Conservation (phyloP, 2,113 vertebrate genomes). For the Epinephelus fuscoguttatus region DNA sequence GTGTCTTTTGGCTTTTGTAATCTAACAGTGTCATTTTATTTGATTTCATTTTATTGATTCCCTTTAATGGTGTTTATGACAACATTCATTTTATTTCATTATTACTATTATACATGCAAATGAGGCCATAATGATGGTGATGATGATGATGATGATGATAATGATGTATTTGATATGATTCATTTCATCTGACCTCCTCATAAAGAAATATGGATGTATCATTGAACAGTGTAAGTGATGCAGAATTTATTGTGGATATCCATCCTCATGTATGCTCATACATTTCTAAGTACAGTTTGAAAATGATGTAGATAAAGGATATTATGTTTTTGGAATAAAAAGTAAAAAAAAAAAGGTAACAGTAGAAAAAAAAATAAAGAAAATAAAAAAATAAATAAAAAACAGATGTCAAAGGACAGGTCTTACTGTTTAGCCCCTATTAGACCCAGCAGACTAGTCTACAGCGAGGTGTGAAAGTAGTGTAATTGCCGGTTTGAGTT, state of each 20-base stretch:
- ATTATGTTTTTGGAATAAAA: background rate
- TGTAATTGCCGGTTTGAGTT: constrained; percentile 56
- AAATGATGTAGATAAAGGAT: background rate
- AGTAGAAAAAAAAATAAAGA: too few relatives aligned
- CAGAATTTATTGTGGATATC: background rate
- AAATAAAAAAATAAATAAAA: background rate
- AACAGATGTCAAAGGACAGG: constrained; percentile 6
- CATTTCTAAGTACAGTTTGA: background rate
- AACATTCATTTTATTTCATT: too few relatives aligned
- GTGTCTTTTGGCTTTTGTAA: too few relatives aligned
- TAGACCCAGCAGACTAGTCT: constrained; percentile 49
- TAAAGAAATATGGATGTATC: background rate
- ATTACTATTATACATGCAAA: background rate
- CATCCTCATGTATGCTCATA: background rate
- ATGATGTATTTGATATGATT: background rate
- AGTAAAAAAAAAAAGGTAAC: background rate
- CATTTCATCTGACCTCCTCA: background rate
- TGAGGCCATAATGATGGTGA: background rate
- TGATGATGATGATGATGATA: too few relatives aligned
- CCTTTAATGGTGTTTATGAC: too few relatives aligned
- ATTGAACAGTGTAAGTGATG: background rate
- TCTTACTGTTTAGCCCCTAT: constrained; percentile 43
- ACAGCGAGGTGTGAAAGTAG: constrained; percentile 56
- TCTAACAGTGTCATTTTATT: too few relatives aligned
- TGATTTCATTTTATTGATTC: too few relatives aligned